Evolutionary conservation across 2,888 invertebrate species (phyloP).

Genomic region (Cheilosia soror): DNA sequence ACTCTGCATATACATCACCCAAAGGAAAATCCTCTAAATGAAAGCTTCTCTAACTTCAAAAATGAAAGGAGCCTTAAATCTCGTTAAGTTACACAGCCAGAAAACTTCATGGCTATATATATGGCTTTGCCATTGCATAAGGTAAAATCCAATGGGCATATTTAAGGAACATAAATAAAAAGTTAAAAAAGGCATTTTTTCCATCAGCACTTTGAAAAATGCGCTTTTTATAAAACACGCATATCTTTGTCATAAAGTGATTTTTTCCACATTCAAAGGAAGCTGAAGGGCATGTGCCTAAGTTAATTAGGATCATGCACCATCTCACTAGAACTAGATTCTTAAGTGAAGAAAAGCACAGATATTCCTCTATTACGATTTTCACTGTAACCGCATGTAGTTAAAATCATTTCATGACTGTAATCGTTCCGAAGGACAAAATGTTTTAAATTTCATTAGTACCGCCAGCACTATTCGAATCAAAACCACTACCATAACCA

Average conservation of each 20-base stretch:
- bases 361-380: too few relatives aligned
- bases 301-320: background rate
- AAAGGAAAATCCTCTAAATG: too few relatives aligned
- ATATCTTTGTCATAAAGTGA: background rate
- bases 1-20: too few relatives aligned
- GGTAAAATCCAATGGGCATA: background rate
- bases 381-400: too few relatives aligned
- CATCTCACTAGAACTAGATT: background rate
- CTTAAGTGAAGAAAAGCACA: background rate
- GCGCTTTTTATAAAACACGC: background rate
- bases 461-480: conserved; percentile 23
- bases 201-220: background rate
- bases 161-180: background rate
- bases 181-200: background rate
- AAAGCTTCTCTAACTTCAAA: too few relatives aligned
- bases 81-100: too few relatives aligned
- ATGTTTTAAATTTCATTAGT: background rate
- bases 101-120: too few relatives aligned
- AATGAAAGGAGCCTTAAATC: too few relatives aligned
- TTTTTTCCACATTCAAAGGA: background rate
- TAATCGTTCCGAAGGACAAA: background rate
- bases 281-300: background rate
- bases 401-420: too few relatives aligned
- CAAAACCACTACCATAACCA: conserved; percentile 11
- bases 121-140: background rate